Conservation (phyloP, 2,113 vertebrate species). For the Pluvianellus socialis region DNA sequence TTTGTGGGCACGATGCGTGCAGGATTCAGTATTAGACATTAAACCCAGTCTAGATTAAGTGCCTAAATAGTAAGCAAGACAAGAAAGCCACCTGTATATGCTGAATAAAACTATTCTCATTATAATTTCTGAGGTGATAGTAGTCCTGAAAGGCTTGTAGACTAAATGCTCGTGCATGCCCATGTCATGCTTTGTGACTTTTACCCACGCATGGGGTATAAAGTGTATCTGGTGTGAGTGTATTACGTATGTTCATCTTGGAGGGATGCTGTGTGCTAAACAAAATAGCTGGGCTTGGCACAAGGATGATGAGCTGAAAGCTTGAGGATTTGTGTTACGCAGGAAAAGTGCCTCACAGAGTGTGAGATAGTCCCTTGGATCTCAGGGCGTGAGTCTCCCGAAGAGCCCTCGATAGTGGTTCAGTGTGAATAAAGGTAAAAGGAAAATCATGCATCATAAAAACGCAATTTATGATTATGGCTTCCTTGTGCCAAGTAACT, state of each 20-base stretch:
- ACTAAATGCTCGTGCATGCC: background rate
- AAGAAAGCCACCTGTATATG: background rate
- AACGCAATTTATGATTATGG: background rate
- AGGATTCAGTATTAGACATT: background rate
- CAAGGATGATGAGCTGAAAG: background rate
- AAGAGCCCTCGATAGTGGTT: background rate
- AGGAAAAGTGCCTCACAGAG: background rate
- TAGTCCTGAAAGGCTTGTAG: background rate
- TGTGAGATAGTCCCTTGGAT: background rate
- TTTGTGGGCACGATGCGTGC: background rate
- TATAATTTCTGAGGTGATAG: background rate
- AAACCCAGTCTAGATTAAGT: background rate
- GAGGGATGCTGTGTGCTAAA: background rate
- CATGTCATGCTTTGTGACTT: background rate
- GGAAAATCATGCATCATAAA: background rate
- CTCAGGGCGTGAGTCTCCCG: background rate
- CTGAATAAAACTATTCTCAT: background rate
- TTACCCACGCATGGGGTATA: background rate
- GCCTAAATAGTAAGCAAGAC: background rate
- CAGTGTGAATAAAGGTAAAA: background rate
- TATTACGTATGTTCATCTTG: fast-evolving
- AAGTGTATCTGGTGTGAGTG: background rate
- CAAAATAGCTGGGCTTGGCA: background rate
- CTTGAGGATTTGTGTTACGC: background rate
- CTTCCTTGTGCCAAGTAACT: background rate